A percentile compares a stretch with the other conserved stretches of the same genome.
Conservation (phyloP, 2,113 vertebrate genomes). For the Potamarius usumacintae region DNA sequence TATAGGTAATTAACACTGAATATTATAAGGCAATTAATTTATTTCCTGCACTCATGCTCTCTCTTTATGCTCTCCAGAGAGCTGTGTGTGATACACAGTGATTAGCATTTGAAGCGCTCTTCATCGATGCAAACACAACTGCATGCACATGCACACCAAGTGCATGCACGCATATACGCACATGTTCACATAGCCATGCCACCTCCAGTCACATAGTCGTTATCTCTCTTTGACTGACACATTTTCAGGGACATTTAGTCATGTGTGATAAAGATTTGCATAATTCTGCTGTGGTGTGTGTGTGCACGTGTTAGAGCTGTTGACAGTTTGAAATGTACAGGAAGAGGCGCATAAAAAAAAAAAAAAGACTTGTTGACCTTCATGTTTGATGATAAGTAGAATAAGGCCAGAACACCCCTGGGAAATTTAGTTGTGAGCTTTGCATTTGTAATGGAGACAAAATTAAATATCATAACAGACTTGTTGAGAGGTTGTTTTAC, state of each 20-base stretch:
- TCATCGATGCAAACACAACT: conserved; percentile 13
- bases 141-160: neutral
- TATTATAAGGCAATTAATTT: neutral
- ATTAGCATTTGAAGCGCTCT: neutral
- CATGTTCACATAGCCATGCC: conserved; percentile 10
- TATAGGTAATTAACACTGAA: conserved; percentile 17
- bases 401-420: neutral
- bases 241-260: conserved; percentile 18
- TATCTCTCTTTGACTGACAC: conserved; percentile 2
- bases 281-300: neutral
- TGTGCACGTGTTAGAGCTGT: neutral
- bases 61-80: neutral
- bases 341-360: neutral
- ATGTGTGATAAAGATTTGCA: conserved; percentile 24
- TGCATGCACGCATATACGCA: neutral
- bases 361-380: neutral
- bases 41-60: conserved; percentile 5
- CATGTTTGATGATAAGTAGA: neutral
- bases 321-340: neutral
- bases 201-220: conserved; percentile 11
- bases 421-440: neutral
- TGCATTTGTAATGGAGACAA: neutral
- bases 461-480: neutral
- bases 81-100: neutral
- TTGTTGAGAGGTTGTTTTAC: neutral